A percentile compares a stretch with the other conserved stretches of the same genome.
phyloP scores from a whole-genome alignment of 1,140 invertebrate species.

The Mylabris phalerata region DNA sequence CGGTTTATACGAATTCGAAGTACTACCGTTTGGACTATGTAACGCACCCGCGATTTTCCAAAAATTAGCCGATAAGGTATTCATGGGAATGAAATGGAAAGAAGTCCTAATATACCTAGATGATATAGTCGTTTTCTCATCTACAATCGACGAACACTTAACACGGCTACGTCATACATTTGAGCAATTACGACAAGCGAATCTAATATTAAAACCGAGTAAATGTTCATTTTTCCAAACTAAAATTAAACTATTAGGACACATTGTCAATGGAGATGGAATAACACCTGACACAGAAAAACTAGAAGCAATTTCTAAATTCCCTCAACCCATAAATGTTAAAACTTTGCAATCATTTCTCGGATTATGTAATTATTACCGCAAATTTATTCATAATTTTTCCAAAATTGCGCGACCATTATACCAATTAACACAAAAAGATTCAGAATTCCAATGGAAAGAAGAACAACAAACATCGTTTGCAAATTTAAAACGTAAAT shows the following conservation, averaged over 20 bases:
- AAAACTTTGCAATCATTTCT: conserved; percentile 1
- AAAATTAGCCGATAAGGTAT: conserved; percentile 1
- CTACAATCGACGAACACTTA: conserved; percentile 7
- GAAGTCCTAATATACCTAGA: conserved; percentile 9
- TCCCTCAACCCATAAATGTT: conserved; percentile 2
- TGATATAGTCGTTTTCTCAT: conserved; percentile 6
- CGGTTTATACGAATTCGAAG: not conserved
- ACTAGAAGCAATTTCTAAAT: not conserved
- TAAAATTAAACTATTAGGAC: conserved; percentile 4
- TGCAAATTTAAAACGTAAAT: too few relatives aligned
- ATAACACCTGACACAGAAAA: not conserved
- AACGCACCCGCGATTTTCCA: conserved; percentile 23
- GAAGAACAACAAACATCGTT: not conserved
- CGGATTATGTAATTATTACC: conserved; percentile 4
- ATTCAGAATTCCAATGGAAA: not conserved
- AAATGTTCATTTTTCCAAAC: not conserved
- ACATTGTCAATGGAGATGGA: not conserved
- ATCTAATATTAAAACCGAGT: not conserved
- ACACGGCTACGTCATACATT: not conserved
- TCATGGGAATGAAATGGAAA: conserved; percentile 11
- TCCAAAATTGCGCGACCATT: not conserved
- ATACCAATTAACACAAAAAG: not conserved
- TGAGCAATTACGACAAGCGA: not conserved
- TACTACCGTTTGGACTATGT: conserved; percentile 26
- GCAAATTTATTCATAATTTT: conserved; percentile 10